Evolutionary conservation across 2,797 vertebrate genomes (phyloP).

Genomic region (Thamnophis elegans): DNA sequence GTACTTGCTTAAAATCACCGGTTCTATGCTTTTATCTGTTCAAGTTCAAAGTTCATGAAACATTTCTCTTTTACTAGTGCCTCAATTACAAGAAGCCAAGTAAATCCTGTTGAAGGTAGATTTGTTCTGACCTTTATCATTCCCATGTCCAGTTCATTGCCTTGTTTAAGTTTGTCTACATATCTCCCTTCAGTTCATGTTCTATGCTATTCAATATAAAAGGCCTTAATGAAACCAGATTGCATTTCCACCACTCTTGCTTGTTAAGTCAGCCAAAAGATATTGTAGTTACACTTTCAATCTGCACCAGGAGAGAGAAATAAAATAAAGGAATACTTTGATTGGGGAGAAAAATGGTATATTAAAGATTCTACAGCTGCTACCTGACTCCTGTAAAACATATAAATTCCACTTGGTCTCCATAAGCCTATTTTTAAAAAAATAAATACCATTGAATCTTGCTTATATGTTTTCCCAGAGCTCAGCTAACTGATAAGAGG

Average conservation of each 20-base stretch:
- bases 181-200: neutral
- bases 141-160: neutral
- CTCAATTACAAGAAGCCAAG: neutral
- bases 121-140: neutral
- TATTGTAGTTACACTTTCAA: neutral
- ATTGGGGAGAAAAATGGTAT: slow-evolving; percentile 6
- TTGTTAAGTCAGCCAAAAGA: slow-evolving; percentile 1
- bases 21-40: neutral
- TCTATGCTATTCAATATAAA: slow-evolving; percentile 12
- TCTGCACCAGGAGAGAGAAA: neutral
- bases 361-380: slow-evolving; percentile 15
- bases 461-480: neutral
- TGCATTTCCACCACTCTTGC: neutral
- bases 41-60: neutral
- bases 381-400: neutral
- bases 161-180: neutral
- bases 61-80: neutral
- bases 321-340: slow-evolving; percentile 3
- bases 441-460: neutral
- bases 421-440: neutral
- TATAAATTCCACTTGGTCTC: neutral
- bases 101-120: neutral
- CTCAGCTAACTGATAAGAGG: slow-evolving; percentile 7
- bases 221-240: neutral
- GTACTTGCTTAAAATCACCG: neutral